Evolutionary conservation across 2,888 invertebrate species (phyloP), one percentile per base, ranked within the genome.

Genomic region (Tenthredo mesomela): DNA sequence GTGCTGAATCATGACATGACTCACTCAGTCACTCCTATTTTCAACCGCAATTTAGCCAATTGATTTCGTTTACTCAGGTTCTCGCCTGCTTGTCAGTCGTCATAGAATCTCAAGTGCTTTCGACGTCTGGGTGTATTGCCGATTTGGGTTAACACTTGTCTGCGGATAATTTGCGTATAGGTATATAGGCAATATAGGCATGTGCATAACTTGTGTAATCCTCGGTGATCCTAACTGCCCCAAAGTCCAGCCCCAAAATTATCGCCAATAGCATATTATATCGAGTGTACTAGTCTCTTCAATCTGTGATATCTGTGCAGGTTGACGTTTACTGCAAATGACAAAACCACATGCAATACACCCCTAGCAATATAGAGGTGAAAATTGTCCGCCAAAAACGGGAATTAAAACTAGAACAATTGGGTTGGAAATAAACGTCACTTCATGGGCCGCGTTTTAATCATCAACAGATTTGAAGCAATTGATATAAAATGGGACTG

Each of bases 61-160:
- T 73, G 71, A 73, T 73, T 73, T 73, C 71, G 40, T 73, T 73
- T 43, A 73, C n/a, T 73, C 40, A 73, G 43, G 10, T 21, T 40
- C 71, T 10, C n/a, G 40, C 40, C 10, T 43, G 71, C 21, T 73
- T 29, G 21, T 73, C 9, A 43, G 21, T 73, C 43, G 43, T 73
- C 43, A 73, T 18, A 15, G n/a, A 21, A n/a, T 5, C 18, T 67
- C 67, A 67, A 67, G 67, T 33, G 67, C 6, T 67, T 67, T 67
- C 67, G 61, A 67, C 67, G 67, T 29, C 29, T 33, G 67, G 33
- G 15, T 18, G 33, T 29, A 67, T 67, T 18, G 67, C 7, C 67
- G 67, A 67, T 67, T 67, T 67, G 18, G 67, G 33, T 33, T 33
- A 67, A 18, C 33, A 25, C 67, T 67, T 29, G 29, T 12, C 29